Base-by-base conservation (phyloP, 2,113 vertebrate genomes). In the Ameiurus melas region DNA sequence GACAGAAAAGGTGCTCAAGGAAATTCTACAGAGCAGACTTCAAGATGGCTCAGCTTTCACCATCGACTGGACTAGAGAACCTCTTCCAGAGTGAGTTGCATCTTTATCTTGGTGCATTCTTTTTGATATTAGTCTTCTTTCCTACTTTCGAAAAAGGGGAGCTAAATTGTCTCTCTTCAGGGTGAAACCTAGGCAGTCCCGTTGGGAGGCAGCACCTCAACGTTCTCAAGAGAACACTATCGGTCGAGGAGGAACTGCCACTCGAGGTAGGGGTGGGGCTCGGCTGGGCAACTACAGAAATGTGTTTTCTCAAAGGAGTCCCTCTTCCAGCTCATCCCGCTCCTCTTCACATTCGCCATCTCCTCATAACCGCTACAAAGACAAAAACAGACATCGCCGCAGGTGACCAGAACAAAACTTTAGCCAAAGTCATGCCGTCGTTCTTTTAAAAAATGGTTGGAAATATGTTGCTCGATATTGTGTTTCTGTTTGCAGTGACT, bases 1-100 rank as follows among this genome's bases (percentile, higher is more conserved):
- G 4, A 98, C 97, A 0, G 97, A 98, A 92, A 97, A 97, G 82
- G 94, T 97, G 68, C 94, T 98, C 30, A 98, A 98, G 87, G 97
- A 98, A 75, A 95, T 97, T 83, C 93, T 98, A 36, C 97, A 98
- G 94, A 96, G 97, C 58, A 93, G 97, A 60, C 90, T 98, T 4
- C 97, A 98, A 88, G 97, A 98, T n/a, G 97, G 97, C 47, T 97
- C 97, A 0, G 97, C 97, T 83, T 98, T 98, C 87, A 98, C 97
- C 77, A 97, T 98, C 0, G 97, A 98, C 90, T 98, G 97, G 97
- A 97, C 95, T 86, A 93, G 94, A 8, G 97, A 98, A 89, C 96
- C 97, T 0, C 92, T 98, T 84, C 97, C 97, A 0, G 97, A 96
- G 96, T 96, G 86, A 71, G 83, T 70, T 71, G 22, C 25, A 6